Conservation (phyloP, 2,888 invertebrate genomes). For the Bembecia ichneumoniformis region DNA sequence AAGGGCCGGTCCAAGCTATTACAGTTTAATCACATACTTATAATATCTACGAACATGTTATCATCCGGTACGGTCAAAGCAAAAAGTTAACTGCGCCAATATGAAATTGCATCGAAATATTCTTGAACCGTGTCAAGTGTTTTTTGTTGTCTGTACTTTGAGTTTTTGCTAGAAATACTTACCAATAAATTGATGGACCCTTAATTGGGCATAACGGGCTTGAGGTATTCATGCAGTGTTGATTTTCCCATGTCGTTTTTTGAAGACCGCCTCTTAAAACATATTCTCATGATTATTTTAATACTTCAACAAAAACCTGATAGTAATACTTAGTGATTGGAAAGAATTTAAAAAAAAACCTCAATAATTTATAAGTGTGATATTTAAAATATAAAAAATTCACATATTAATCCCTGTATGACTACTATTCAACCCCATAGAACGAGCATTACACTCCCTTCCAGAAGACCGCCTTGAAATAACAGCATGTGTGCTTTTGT, state of each 20-base stretch:
- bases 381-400: too few species aligned
- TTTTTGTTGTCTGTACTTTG: background rate
- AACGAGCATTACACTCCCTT: too few species aligned
- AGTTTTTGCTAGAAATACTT: background rate
- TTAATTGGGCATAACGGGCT: background rate
- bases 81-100: background rate
- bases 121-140: background rate
- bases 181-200: background rate
- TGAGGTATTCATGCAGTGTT: background rate
- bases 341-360: too few species aligned
- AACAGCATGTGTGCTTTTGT: too few species aligned
- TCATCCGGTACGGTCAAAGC: slow-evolving; percentile 3
- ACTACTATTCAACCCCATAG: too few species aligned
- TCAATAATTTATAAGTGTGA: too few species aligned
- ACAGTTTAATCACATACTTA: slow-evolving; percentile 12
- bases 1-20: slow-evolving; percentile 10
- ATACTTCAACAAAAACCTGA: too few species aligned
- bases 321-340: too few species aligned
- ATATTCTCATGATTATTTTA: background rate
- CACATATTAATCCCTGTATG: too few species aligned
- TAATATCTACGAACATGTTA: slow-evolving; percentile 9
- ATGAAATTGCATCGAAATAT: background rate
- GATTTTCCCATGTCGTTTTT: background rate
- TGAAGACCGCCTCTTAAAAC: background rate
- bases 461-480: too few species aligned